phyloP scores from a whole-genome alignment of 1,140 invertebrate species.

The Drosophila littoralis region DNA sequence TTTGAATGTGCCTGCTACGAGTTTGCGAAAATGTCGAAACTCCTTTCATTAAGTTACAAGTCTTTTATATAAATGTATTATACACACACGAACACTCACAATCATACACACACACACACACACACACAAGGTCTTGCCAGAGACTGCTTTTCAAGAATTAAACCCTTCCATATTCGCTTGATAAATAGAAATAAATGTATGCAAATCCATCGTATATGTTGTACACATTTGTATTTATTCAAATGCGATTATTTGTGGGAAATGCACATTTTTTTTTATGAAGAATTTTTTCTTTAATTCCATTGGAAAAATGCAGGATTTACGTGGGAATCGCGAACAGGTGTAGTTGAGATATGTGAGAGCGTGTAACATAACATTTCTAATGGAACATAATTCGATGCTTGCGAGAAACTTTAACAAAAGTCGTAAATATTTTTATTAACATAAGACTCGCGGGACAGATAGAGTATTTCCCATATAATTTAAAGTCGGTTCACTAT shows the following conservation, averaged over 20 bases:
- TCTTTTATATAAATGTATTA: constrained; percentile 58
- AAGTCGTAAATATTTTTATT: too few species aligned
- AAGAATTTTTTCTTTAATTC: too few species aligned
- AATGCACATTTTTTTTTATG: neutral
- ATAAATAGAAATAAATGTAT: neutral
- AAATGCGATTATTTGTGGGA: too few species aligned
- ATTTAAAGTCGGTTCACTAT: too few species aligned
- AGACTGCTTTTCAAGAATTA: neutral
- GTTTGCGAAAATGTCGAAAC: constrained; percentile 61
- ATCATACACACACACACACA: neutral
- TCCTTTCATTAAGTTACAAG: constrained; percentile 68
- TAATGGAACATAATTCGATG: too few species aligned
- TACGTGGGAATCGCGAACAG: too few species aligned
- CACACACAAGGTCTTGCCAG: constrained; percentile 3
- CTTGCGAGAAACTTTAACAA: too few species aligned
- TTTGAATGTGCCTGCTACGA: constrained; percentile 46
- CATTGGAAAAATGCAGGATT: too few species aligned
- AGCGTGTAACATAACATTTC: too few species aligned
- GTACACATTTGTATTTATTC: neutral
- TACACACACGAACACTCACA: constrained; percentile 25
- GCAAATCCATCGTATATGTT: neutral
- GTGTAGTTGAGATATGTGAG: too few species aligned
- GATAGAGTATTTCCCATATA: too few species aligned
- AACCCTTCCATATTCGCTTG: neutral
- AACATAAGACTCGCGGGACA: too few species aligned